Evolutionary conservation across 2,888 invertebrate genomes (phyloP).

Genomic region (Lasioglossum morio): DNA sequence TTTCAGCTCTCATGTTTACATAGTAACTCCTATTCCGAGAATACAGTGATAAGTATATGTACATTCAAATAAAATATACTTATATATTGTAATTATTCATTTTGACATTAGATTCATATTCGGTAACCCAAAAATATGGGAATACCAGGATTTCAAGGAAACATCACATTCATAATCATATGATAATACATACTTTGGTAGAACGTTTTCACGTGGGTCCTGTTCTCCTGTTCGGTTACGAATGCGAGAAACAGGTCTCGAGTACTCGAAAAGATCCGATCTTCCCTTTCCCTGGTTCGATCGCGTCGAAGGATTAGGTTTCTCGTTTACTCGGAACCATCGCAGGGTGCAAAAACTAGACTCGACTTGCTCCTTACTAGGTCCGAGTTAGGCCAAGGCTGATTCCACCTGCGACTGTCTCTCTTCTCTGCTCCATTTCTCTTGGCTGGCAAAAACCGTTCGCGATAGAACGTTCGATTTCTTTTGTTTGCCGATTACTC

Average conservation of each 20-base stretch:
- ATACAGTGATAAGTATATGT: too few species aligned
- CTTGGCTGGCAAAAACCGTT: neutral
- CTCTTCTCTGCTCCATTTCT: neutral
- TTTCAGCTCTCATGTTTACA: too few species aligned
- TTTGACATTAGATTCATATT: too few species aligned
- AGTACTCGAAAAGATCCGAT: constrained; percentile 4
- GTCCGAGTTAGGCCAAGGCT: constrained; percentile 5
- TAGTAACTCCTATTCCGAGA: too few species aligned
- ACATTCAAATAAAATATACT: too few species aligned
- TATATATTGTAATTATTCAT: too few species aligned
- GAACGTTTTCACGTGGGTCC: neutral
- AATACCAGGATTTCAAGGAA: too few species aligned
- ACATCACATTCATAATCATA: too few species aligned
- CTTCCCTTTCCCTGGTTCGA: neutral
- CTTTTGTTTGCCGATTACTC: neutral
- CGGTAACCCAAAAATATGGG: too few species aligned
- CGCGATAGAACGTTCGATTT: neutral
- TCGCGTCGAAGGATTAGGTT: constrained; percentile 3
- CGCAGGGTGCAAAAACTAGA: neutral
- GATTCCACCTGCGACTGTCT: neutral
- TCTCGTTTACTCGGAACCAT: constrained; percentile 5
- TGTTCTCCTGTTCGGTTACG: constrained; percentile 9
- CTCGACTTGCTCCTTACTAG: neutral
- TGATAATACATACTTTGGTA: neutral
- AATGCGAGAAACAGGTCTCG: constrained; percentile 26